Evolutionary conservation across 2,113 vertebrate genomes (phyloP).

Genomic region (Neodon shergylaensis): DNA sequence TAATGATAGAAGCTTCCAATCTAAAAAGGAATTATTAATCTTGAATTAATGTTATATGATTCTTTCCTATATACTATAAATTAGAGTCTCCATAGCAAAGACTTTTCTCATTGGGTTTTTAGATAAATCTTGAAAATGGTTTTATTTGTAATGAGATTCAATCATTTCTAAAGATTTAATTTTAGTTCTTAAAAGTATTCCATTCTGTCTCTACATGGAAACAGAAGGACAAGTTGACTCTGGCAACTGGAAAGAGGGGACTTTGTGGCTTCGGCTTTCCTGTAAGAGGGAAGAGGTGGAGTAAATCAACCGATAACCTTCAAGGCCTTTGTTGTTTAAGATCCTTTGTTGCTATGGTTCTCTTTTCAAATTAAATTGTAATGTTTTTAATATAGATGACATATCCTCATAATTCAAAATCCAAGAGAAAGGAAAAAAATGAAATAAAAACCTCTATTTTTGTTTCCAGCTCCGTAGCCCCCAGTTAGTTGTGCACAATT

Average conservation of each 20-base stretch:
- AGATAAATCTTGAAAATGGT: constrained; percentile 15
- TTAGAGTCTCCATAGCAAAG: neutral
- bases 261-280: neutral
- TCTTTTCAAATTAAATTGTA: neutral
- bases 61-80: neutral
- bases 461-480: neutral
- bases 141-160: constrained; percentile 27
- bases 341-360: neutral
- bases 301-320: neutral
- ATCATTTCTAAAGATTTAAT: constrained; percentile 29
- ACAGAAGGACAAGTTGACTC: neutral
- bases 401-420: constrained; percentile 16
- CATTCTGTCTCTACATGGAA: constrained; percentile 33
- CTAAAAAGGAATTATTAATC: neutral
- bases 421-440: neutral
- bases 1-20: constrained; percentile 15
- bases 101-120: neutral
- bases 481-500: neutral
- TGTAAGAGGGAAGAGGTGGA: neutral
- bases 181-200: neutral
- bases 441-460: neutral
- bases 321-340: neutral
- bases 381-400: neutral
- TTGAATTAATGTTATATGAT: constrained; percentile 42
- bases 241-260: neutral